Evolutionary conservation across 2,797 vertebrate genomes (phyloP).

Genomic region (Hypotaenidia okinawae): DNA sequence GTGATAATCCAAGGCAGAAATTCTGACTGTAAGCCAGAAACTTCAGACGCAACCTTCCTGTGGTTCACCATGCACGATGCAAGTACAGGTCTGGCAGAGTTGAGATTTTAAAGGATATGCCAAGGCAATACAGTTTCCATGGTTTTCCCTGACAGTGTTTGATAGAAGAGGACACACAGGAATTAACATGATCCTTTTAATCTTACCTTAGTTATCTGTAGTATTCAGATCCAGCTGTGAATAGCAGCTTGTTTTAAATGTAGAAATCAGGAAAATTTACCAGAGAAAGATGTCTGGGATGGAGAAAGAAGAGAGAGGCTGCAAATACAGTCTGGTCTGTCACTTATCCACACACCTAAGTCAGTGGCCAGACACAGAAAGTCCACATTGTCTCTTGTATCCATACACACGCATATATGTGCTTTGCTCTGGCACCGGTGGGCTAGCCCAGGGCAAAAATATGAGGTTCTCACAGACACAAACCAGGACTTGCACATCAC

Average conservation of each 20-base stretch:
- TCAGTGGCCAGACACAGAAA: neutral
- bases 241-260: neutral
- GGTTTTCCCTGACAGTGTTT: neutral
- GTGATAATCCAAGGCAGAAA: neutral
- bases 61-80: neutral
- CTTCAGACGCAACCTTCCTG: neutral
- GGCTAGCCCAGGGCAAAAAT: neutral
- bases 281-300: neutral
- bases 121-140: neutral
- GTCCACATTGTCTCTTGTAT: neutral
- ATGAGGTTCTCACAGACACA: neutral
- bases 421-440: neutral
- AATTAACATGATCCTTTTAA: neutral
- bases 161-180: neutral
- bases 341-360: neutral
- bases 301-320: neutral
- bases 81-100: neutral
- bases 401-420: rapidly evolving
- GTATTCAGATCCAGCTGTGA: neutral
- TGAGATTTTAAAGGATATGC: neutral
- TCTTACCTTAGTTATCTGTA: neutral
- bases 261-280: neutral
- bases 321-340: neutral
- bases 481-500: neutral
- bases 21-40: neutral